A percentile compares a stretch with the other conserved stretches of the same genome.
These are phyloP conservation scores for Monochamus alternatus DNA, from an alignment of 2,888 invertebrate species.

Conservation along the genomic window DNA sequence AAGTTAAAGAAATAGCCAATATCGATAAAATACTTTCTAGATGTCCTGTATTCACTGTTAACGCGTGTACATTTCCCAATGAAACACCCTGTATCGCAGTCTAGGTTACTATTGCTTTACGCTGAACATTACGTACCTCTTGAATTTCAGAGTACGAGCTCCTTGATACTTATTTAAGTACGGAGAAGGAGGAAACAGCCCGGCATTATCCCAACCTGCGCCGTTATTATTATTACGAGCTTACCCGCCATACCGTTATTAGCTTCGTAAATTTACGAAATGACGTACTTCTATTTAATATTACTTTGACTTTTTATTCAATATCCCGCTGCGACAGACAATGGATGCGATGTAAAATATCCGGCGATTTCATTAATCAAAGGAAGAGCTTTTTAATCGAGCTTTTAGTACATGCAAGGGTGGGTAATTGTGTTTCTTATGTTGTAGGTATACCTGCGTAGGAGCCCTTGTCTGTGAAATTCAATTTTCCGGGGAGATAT, in stretches of 20 bases:
- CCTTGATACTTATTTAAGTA: slow-evolving; percentile 16
- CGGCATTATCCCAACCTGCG: slow-evolving; percentile 63
- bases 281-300: slow-evolving; percentile 65
- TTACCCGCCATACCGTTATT: slow-evolving; percentile 58
- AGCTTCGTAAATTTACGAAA: slow-evolving; percentile 63
- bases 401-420: slow-evolving; percentile 9
- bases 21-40: too few relatives aligned
- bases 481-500: not conserved
- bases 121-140: slow-evolving; percentile 1
- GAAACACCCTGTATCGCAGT: not conserved
- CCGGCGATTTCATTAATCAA: slow-evolving; percentile 1
- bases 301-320: slow-evolving; percentile 58
- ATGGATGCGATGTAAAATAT: slow-evolving; percentile 23
- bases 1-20: too few relatives aligned
- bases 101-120: not conserved
- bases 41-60: too few relatives aligned
- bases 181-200: slow-evolving; percentile 28
- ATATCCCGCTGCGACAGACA: slow-evolving; percentile 49
- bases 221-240: slow-evolving; percentile 60
- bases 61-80: not conserved
- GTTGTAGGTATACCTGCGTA: not conserved
- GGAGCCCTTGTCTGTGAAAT: not conserved
- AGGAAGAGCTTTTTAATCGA: slow-evolving; percentile 12
- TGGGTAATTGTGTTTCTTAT: not conserved
- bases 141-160: slow-evolving; percentile 1